Evolutionary conservation across 2,888 invertebrate species (phyloP).

Genomic region (Colostygia pectinataria): DNA sequence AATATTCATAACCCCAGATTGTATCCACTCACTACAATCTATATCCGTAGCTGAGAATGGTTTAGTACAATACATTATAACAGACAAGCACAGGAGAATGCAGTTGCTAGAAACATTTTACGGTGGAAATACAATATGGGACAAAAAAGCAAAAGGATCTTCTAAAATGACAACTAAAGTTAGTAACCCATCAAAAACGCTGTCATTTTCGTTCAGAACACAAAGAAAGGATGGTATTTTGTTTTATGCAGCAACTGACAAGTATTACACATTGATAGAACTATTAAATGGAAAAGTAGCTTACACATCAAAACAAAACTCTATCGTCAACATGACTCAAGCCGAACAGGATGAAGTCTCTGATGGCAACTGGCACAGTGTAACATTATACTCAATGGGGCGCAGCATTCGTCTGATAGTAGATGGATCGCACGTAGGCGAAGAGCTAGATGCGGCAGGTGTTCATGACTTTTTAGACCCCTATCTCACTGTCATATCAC

Average conservation of each 20-base stretch:
- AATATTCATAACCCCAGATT: constrained; percentile 89
- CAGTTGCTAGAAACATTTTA: constrained; percentile 92
- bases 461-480: constrained; percentile 97
- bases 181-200: constrained; percentile 85
- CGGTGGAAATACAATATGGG: constrained; percentile 88
- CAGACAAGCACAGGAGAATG: constrained; percentile 93
- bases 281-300: constrained; percentile 88
- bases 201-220: constrained; percentile 92
- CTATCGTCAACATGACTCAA: constrained; percentile 92
- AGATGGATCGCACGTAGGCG: constrained; percentile 88
- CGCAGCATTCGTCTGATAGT: constrained; percentile 88
- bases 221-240: constrained; percentile 89
- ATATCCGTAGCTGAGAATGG: constrained; percentile 91
- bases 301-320: constrained; percentile 91
- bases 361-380: constrained; percentile 95
- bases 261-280: constrained; percentile 93
- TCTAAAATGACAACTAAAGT: constrained; percentile 59
- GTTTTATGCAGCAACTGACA: constrained; percentile 93
- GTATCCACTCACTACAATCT: constrained; percentile 89
- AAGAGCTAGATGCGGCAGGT: constrained; percentile 92
- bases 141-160: constrained; percentile 58
- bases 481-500: constrained; percentile 89
- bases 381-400: constrained; percentile 88
- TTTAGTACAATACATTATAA: constrained; percentile 89
- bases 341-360: constrained; percentile 83